A percentile compares a stretch with the other conserved stretches of the same genome.
phyloP scores from a whole-genome alignment of 37 sponge, comb jelly and placozoan genomes.

The Cladorhizidae sp. region DNA sequence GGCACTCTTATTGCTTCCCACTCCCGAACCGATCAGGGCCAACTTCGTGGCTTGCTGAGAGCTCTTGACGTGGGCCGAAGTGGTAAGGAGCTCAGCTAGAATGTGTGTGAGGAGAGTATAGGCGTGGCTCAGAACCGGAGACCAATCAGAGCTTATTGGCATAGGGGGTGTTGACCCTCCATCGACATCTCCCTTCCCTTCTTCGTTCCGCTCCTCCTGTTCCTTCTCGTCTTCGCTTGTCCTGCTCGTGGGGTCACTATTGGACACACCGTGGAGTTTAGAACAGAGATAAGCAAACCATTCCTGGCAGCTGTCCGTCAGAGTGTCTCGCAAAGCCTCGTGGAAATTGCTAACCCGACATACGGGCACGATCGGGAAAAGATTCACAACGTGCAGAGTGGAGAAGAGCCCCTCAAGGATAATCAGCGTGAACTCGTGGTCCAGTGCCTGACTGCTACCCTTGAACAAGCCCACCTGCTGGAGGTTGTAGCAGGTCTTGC shows the following conservation, averaged over 20 bases:
- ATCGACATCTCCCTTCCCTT: not conserved
- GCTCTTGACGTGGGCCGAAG: conserved; percentile 16
- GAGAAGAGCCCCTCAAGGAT: conserved; percentile 48
- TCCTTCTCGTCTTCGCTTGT: not conserved
- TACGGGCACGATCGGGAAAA: not conserved
- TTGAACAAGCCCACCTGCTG: conserved; percentile 29
- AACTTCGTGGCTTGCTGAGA: conserved; percentile 31
- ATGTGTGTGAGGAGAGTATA: conserved; percentile 11
- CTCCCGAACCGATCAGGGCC: conserved; percentile 1
- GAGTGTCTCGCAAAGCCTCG: conserved; percentile 7
- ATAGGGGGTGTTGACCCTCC: not conserved
- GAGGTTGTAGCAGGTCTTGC: conserved; percentile 52
- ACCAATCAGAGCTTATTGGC: conserved; percentile 19
- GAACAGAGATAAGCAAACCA: conserved; percentile 73
- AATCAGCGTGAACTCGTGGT: conserved; percentile 59
- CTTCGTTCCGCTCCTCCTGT: not conserved
- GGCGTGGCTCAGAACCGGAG: conserved; percentile 12
- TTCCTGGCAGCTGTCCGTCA: conserved; percentile 51
- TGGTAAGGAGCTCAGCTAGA: conserved; percentile 15
- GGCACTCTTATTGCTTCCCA: not conserved
- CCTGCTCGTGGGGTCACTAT: not conserved
- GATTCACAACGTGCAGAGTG: conserved; percentile 13
- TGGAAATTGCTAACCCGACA: conserved; percentile 16
- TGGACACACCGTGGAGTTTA: conserved; percentile 49
- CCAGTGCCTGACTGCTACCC: conserved; percentile 22